Conservation (phyloP, 2,888 invertebrate species). For the Exocentrus adspersus region DNA sequence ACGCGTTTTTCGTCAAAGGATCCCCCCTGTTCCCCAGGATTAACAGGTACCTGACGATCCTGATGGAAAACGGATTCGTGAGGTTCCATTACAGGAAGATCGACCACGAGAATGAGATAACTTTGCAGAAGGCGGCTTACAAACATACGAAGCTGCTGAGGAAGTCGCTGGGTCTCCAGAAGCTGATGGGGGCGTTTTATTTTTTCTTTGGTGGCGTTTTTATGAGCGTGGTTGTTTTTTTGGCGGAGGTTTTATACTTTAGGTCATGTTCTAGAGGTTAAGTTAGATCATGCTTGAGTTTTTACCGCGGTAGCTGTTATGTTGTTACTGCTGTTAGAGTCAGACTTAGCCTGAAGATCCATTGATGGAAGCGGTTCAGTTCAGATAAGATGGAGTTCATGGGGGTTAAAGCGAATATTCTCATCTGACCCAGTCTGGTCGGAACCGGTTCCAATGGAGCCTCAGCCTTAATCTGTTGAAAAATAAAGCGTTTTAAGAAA, state of each 20-base stretch:
- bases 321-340: too few relatives aligned
- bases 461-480: too few relatives aligned
- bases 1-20: constrained; percentile 1
- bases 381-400: too few relatives aligned
- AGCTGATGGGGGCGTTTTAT: not conserved
- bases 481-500: too few relatives aligned
- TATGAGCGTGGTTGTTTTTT: not conserved
- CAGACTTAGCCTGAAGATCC: too few relatives aligned
- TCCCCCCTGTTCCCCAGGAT: not conserved
- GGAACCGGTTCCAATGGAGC: too few relatives aligned
- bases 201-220: not conserved
- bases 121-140: not conserved
- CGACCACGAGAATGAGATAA: not conserved
- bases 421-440: too few relatives aligned
- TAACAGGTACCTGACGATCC: not conserved
- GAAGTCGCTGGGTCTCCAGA: not conserved
- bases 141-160: not conserved
- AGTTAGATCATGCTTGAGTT: too few relatives aligned
- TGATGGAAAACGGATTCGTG: constrained; percentile 5
- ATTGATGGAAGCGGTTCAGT: too few relatives aligned
- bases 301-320: too few relatives aligned
- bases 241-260: not conserved
- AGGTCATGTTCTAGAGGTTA: too few relatives aligned
- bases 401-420: too few relatives aligned
- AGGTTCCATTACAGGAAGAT: not conserved